phyloP scores from a whole-genome alignment of 2,113 vertebrate genomes.

The Varanus komodoensis region DNA sequence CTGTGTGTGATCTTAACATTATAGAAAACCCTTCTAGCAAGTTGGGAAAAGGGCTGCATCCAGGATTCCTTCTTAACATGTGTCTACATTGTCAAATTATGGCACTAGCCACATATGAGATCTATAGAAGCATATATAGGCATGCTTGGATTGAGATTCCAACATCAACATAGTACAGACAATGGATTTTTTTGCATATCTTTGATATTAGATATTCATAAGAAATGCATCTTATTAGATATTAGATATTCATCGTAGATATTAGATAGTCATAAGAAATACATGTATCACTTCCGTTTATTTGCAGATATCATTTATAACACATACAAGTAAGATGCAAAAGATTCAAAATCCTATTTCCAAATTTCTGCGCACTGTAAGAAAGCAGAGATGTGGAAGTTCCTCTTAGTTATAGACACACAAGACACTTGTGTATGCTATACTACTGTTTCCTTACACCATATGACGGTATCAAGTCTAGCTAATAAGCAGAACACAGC shows the following conservation, averaged over 20 bases:
- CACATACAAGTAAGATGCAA: neutral
- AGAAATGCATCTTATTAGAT: neutral
- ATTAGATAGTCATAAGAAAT: neutral
- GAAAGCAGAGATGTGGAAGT: neutral
- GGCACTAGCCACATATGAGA: no score
- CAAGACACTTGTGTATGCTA: neutral
- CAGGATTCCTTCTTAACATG: no score
- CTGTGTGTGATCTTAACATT: no score
- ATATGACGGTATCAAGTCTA: neutral
- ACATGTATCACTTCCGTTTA: neutral
- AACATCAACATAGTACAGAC: neutral
- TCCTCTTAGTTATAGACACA: neutral
- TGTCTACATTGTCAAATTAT: no score
- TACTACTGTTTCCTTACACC: neutral
- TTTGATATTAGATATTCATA: neutral
- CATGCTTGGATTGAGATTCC: neutral
- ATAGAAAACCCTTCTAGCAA: no score
- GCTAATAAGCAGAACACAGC: neutral
- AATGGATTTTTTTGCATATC: neutral
- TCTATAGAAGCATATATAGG: no score
- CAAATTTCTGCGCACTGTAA: neutral
- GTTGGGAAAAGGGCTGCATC: no score
- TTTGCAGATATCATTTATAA: neutral
- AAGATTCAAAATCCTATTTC: neutral
- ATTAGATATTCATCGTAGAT: neutral